Percentiles rank a stretch among this genome's conserved stretches.
Evolutionary conservation across 2,113 vertebrate genomes (phyloP).

Genomic region (Xenopus borealis): DNA sequence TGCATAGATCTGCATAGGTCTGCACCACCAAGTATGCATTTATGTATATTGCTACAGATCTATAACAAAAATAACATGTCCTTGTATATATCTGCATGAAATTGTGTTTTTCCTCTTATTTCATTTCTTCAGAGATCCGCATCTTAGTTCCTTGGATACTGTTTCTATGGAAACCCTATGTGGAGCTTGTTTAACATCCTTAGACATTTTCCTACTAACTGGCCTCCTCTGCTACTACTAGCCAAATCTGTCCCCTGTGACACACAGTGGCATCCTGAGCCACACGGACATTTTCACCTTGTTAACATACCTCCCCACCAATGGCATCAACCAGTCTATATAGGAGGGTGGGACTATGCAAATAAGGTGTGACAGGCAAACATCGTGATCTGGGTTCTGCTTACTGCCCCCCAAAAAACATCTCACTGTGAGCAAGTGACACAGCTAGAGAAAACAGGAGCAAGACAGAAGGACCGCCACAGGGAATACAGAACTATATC

Average conservation of each 20-base stretch:
- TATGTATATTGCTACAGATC: too few species aligned
- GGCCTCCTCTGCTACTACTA: slow-evolving; percentile 29
- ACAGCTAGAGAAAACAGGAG: background rate
- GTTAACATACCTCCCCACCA: slow-evolving; percentile 23
- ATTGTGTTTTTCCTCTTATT: background rate
- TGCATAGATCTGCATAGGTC: too few species aligned
- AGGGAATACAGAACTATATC: background rate
- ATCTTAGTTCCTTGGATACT: slow-evolving; percentile 23
- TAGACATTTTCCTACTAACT: slow-evolving; percentile 27
- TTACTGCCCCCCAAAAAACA: slow-evolving; percentile 36
- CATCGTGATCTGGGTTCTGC: slow-evolving; percentile 42
- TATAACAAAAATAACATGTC: too few species aligned
- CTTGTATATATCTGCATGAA: too few species aligned
- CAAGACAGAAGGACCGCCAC: background rate
- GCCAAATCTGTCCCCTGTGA: slow-evolving; percentile 22
- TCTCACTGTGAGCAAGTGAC: slow-evolving; percentile 28
- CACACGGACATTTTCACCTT: slow-evolving; percentile 29
- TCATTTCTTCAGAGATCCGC: slow-evolving; percentile 34
- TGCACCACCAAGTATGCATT: too few species aligned
- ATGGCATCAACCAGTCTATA: slow-evolving; percentile 16
- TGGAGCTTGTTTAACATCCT: slow-evolving; percentile 12
- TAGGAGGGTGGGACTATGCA: slow-evolving; percentile 21
- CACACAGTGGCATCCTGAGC: slow-evolving; percentile 17
- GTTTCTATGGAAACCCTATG: slow-evolving; percentile 40
- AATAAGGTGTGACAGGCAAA: slow-evolving; percentile 32